A percentile compares a stretch with the other conserved stretches of the same genome.
Conservation (phyloP, 2,888 invertebrate species). For the Dryomyza anilis region DNA sequence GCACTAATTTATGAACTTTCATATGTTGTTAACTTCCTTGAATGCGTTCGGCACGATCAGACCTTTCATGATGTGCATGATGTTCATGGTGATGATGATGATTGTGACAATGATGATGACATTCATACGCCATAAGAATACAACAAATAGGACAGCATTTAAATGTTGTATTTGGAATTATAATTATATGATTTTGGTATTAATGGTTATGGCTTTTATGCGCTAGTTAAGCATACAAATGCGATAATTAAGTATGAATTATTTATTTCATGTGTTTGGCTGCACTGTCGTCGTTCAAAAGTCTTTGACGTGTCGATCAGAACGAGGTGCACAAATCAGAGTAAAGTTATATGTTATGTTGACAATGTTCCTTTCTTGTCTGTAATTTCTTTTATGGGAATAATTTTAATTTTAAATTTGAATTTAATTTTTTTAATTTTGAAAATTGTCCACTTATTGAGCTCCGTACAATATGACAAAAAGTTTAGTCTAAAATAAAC, state of each 20-base stretch:
- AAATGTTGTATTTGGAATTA: constrained; percentile 3
- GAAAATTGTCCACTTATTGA: too few species aligned
- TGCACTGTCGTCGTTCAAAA: too few species aligned
- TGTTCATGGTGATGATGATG: background rate
- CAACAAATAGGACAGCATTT: background rate
- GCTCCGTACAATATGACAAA: too few species aligned
- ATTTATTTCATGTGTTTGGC: constrained; percentile 6
- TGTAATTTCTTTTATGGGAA: background rate
- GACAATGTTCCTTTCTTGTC: background rate
- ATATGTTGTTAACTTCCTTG: constrained; percentile 10
- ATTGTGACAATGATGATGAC: constrained; percentile 1
- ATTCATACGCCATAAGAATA: constrained; percentile 2
- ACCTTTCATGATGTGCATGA: background rate
- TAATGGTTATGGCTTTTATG: constrained; percentile 17
- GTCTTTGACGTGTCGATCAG: background rate
- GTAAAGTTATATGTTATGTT: background rate
- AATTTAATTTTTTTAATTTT: too few species aligned
- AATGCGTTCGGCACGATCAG: background rate
- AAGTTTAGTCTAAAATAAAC: too few species aligned
- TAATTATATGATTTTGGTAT: constrained; percentile 12
- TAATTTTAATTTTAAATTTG: too few species aligned
- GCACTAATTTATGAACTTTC: constrained; percentile 22
- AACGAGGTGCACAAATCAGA: background rate
- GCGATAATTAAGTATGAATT: constrained; percentile 11
- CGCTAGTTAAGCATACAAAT: constrained; percentile 3